Evolutionary conservation across 2,797 vertebrate genomes (phyloP), one percentile per base, ranked within the genome.

Genomic region (Gorsachius magnificus): DNA sequence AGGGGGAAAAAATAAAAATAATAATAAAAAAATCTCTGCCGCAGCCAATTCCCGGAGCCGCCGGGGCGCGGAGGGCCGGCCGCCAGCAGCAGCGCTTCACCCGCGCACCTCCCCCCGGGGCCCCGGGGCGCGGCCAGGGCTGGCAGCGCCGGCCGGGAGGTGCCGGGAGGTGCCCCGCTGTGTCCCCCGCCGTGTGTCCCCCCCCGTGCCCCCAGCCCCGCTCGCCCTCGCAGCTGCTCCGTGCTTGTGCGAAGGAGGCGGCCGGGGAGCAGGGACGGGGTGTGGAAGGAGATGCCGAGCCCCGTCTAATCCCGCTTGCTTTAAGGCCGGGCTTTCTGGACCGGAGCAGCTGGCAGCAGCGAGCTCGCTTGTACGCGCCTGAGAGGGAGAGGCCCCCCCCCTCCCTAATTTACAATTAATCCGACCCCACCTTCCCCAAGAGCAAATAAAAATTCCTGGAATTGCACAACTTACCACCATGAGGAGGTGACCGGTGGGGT

Each of bases 401-500:
- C 14, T 5, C 33, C 13, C 51, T 50, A 76, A 65, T 74, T 88
- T 65, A 78, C 72, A 71, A 76, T 93, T 88, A 93, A 90, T 95
- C 90, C 94, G 58, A 89, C 94, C 95, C 96, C 92, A 84, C 82
- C 83, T 96, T 96, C 66, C 95, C 87, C 94, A 69, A 94, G 93
- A 95, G 93, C 94, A 96, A 87, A 81, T 91, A 86, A 93, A 95
- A 97, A 95, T 85, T 79, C 92, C 93, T 87, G 90, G 86, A 81
- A 75, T 82, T 85, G 87, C 95, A 78, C 68, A 90, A 98, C 99
- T 99, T 97, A 99, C 99, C 99, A 99, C 99, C 99, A 99, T 98
- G 99, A 99, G 95, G 99, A 98, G 94, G 98, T 98, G 97, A 99
- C 98, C 92, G 98, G 98, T 76, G 98, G 98, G 96, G 98, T 98